Base-by-base conservation (phyloP, 2,888 invertebrate species). In the Blomia tropicalis region DNA sequence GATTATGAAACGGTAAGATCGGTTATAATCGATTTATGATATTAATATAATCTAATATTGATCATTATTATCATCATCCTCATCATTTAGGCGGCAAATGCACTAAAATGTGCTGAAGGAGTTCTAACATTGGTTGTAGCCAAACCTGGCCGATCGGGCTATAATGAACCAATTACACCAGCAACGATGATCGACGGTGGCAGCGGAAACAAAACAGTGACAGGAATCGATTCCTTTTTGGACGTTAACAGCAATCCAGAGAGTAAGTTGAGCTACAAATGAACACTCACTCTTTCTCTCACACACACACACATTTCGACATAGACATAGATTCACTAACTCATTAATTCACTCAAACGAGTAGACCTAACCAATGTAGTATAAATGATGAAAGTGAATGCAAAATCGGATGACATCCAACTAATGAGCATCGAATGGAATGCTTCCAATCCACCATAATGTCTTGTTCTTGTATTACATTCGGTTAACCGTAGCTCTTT, bases 71-170 rank as follows among this genome's bases (percentile, higher is more conserved):
- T 7, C 36, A 36, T 11, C 36, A 36, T 36, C 17, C 1, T 56
- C 32, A n/a, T 30, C 58, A 43, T 68, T 54, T 70, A 90, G 89
- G 89, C 89, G 23, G 86, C 87, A 51, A 81, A 81, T 29, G 79
- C 88, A 69, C 74, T 91, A 62, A 90, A 89, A 73, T 83, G 87
- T 71, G 83, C 87, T 0, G 88, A 90, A 73, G 90, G 90, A 2
- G 62, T 66, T 17, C 63, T 68, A 7, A 65, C 67, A 7, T 61
- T 68, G 30, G 62, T 66, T 22, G 63, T 67, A 17, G 65, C 66
- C 17, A 68, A 68, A 44, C 63, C 67, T 19, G 58, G 60, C 2
- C 66, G 64, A 36, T 61, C 64, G 41, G 32, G 19, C 7, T 19
- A 31, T 27, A 36, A 61, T 17, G 61, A 61, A 32, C 29, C 31